Percentiles rank a stretch among this genome's conserved stretches.
Evolutionary conservation across 2,113 vertebrate species (phyloP).

Genomic region (Cyprinodon variegatus): DNA sequence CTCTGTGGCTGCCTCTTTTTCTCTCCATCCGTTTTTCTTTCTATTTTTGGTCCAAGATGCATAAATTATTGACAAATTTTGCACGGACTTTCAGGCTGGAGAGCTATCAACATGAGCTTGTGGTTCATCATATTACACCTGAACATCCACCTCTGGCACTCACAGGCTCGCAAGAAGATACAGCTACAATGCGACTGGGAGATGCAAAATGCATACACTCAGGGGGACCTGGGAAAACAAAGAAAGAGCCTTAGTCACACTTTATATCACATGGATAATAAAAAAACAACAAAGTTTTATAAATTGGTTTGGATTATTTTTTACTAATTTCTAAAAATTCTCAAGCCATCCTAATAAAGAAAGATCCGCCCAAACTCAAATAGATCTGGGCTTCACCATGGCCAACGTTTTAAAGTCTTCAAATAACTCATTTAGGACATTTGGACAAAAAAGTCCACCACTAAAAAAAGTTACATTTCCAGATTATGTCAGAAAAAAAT

Average conservation of each 20-base stretch:
- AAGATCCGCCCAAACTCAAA: background rate
- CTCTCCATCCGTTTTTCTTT: conserved; percentile 16
- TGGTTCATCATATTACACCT: conserved; percentile 45
- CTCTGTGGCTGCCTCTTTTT: conserved; percentile 15
- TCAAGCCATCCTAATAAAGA: background rate
- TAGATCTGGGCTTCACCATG: background rate
- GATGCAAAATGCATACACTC: background rate
- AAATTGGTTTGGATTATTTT: background rate
- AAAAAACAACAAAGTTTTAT: background rate
- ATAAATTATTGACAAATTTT: conserved; percentile 64
- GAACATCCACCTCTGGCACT: conserved; percentile 38
- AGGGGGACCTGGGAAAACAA: background rate
- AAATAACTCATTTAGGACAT: background rate
- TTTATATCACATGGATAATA: conserved; percentile 7
- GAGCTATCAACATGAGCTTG: conserved; percentile 44
- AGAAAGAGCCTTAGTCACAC: conserved; percentile 19
- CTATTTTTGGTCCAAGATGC: conserved; percentile 64
- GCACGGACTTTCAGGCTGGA: conserved; percentile 40
- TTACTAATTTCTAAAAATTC: background rate
- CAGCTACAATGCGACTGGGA: background rate
- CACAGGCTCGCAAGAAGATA: conserved; percentile 7
- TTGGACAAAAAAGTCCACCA: too few species aligned
- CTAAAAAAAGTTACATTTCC: too few species aligned
- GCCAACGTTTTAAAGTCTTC: background rate
- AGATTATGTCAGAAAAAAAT: too few species aligned